A percentile compares a stretch with the other conserved stretches of the same genome.
Evolutionary conservation across 2,797 vertebrate species (phyloP).

Genomic region (Anguilla anguilla): DNA sequence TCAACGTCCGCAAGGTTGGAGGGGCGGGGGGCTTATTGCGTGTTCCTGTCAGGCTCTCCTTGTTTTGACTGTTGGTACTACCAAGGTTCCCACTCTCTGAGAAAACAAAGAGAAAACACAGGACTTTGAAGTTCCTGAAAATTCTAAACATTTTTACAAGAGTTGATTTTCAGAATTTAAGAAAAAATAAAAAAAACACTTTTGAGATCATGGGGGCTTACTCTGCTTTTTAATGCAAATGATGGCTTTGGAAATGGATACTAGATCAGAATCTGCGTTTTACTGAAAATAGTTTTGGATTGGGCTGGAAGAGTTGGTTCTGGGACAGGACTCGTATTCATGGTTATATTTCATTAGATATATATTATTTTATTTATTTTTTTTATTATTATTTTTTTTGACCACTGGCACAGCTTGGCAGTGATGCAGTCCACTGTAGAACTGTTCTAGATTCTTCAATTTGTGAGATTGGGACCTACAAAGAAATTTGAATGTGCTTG

Average conservation of each 20-base stretch:
- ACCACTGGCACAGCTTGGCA: too few relatives aligned
- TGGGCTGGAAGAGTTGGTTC: too few relatives aligned
- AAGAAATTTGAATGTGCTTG: not conserved
- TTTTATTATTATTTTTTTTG: not conserved
- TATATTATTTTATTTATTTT: too few relatives aligned
- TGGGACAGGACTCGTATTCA: too few relatives aligned
- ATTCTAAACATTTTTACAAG: too few relatives aligned
- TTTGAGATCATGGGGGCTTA: too few relatives aligned
- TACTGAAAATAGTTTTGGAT: not conserved
- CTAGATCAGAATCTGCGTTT: not conserved
- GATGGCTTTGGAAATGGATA: not conserved
- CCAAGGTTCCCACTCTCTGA: not conserved
- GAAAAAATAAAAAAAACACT: too few relatives aligned
- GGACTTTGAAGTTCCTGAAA: not conserved
- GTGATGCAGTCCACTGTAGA: not conserved
- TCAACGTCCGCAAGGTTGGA: constrained; percentile 93
- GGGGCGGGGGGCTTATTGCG: not conserved
- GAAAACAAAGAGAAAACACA: not conserved
- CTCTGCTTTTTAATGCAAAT: too few relatives aligned
- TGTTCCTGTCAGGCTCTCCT: not conserved
- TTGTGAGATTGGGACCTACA: not conserved
- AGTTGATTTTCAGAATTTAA: too few relatives aligned
- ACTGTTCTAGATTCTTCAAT: not conserved
- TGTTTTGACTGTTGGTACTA: not conserved
- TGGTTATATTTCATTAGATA: too few relatives aligned